Evolutionary conservation across 2,888 invertebrate genomes (phyloP), one percentile per base, ranked within the genome.

Genomic region (Eilema griseolum): DNA sequence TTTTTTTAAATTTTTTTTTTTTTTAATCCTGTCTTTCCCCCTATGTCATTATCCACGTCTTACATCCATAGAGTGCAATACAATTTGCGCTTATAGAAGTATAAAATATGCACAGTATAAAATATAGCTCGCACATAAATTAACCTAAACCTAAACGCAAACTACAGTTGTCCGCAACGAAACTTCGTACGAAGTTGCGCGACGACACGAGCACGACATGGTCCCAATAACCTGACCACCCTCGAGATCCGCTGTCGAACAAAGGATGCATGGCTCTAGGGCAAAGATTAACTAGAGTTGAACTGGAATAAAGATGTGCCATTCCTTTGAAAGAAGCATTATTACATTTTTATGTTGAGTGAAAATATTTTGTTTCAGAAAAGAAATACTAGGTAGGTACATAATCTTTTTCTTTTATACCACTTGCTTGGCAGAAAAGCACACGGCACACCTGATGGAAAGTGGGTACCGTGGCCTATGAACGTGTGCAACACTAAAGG

Each of bases 211-310:
- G 67, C 77, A 66, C 37, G 73, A 68, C 72, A 70, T 73, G 76
- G 75, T 67, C 77, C 79, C 85, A 81, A 82, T 81, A 79, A 77
- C 76, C 71, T 83, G 86, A 82, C 87, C 86, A 86, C 86, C 85
- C 86, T 83, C 69, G 75, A 74, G 79, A 78, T 70, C 65, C 71
- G 72, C 71, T 73, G 67, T 68, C 77, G 74, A 75, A 82, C 83
- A 81, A 79, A 80, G 78, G 75, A 74, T 68, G 69, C 81, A 61
- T 71, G 73, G 62, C 57, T 56, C 59, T 71, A 52, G 46, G 24
- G 3, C 64, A 71, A 31, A 71, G 67, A 71, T 12, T 71, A 65
- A 52, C 20, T 7, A 31, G 24, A 16, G 14, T 4, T 5, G 8
- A 16, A 23, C 23, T 23, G 62, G 10, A 16, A 23, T 31, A 23